Percentiles rank a stretch among this genome's conserved stretches.
Evolutionary conservation across 2,797 vertebrate genomes (phyloP).

Genomic region (Melopsittacus undulatus): DNA sequence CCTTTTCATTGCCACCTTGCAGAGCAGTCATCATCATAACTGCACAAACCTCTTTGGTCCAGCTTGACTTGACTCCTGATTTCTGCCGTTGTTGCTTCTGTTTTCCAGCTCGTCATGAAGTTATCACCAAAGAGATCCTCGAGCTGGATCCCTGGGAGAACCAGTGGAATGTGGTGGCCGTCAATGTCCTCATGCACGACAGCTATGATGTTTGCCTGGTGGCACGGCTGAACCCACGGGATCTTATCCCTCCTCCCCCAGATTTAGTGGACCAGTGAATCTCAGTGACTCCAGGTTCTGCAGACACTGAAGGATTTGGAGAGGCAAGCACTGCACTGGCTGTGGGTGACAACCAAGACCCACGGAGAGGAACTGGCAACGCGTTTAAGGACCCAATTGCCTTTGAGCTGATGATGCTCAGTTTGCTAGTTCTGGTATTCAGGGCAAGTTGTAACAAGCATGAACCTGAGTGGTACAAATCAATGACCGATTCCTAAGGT

Average conservation of each 20-base stretch:
- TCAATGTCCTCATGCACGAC: constrained; percentile 91
- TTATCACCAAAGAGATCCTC: constrained; percentile 94
- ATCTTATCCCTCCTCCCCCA: constrained; percentile 90
- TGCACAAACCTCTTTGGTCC: neutral
- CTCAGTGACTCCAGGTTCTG: neutral
- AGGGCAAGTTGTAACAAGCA: neutral
- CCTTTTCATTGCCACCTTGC: neutral
- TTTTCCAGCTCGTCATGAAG: constrained; percentile 90
- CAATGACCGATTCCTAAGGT: neutral
- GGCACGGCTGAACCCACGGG: constrained; percentile 92
- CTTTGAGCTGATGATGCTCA: neutral
- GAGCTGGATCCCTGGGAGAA: constrained; percentile 93
- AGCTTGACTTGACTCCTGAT: neutral
- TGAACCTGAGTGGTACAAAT: neutral
- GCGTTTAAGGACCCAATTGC: neutral
- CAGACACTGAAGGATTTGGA: neutral
- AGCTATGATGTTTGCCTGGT: constrained; percentile 96
- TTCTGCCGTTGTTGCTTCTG: neutral
- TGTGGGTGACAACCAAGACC: neutral
- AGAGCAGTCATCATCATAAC: neutral
- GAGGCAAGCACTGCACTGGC: neutral
- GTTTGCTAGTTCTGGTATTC: neutral
- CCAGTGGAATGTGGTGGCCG: constrained; percentile 89
- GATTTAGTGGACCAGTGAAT: constrained; percentile 79
- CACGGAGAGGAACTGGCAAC: neutral